Evolutionary conservation across 2,797 vertebrate species (phyloP), one percentile per base, ranked within the genome.

Genomic region (Lithobates pipiens): DNA sequence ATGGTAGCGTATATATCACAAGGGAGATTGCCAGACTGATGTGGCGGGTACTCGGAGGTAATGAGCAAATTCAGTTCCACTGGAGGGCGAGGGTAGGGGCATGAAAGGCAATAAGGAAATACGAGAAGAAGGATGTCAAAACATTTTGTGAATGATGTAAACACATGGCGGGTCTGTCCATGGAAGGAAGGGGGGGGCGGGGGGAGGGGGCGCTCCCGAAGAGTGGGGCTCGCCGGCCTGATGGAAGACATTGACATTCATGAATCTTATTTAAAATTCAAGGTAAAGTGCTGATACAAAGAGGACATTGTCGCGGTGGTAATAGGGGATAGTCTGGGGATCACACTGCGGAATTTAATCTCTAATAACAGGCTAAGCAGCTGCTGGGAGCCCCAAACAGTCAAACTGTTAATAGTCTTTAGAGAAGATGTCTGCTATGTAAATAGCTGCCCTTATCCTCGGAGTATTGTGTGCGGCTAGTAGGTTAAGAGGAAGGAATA

Each of bases 111-210:
- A 77, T 39, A 67, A 63, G 78, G 85, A 83, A 86, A 86, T 77
- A 29, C 34, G 85, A 86, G 85, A 77, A 74, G 80, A 72, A 71
- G 54, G 80, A 86, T 86, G 85, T 86, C 85, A 86, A 86, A 86
- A 86, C 85, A 86, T 78, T 73, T 81, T 73, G 46, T 79, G 80
- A 86, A 73, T 78, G 85, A 83, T 79, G 74, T 83, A 86, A 86
- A 86, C 85, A 86, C 80, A 83, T 86, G 85, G 85, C 68, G 63
- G 71, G 18, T 73, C 82, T 72, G 9, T 25, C 13, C 15, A n/a
- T 36, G 68, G 44, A 39, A 34, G 63, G 65, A 36, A 57, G 39
- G 15, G 76, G 18, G 25, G 76, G 23, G n/a, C 6, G 11, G 15
- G 2, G 10, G 7, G 27, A 5, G 15, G n/a, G n/a, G 80, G 67